Conservation (phyloP, 2,113 vertebrate species). For the Saguinus imperator region DNA sequence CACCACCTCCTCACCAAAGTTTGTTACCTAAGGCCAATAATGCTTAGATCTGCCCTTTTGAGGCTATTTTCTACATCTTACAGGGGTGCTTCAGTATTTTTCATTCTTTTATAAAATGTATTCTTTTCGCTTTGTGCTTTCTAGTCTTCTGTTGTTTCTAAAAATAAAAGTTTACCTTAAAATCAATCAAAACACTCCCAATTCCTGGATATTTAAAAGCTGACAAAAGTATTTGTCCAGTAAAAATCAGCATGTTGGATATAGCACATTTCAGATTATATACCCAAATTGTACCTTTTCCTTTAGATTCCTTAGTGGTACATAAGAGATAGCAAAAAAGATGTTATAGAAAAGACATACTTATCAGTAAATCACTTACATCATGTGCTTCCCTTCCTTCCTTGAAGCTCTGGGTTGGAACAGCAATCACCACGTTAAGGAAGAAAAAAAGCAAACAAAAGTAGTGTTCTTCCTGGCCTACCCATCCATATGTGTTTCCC, state of each 20-base stretch:
- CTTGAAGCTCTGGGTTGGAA: background rate
- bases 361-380: background rate
- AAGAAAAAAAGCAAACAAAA: background rate
- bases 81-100: too few species aligned
- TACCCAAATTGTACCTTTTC: background rate
- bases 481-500: background rate
- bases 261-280: background rate
- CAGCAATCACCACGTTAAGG: background rate
- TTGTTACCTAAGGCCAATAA: too few species aligned
- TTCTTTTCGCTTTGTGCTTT: background rate
- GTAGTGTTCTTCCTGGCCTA: background rate
- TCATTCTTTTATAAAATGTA: background rate
- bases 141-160: background rate
- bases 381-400: background rate
- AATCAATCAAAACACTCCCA: background rate
- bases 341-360: background rate
- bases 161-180: slow-evolving; percentile 16
- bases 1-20: too few species aligned
- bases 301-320: background rate
- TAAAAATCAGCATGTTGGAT: background rate
- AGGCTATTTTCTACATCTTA: too few species aligned
- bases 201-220: background rate
- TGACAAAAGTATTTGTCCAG: background rate
- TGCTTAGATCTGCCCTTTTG: too few species aligned
- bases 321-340: background rate